Conservation (phyloP, 1,140 invertebrate genomes). For the Aphaenogaster rudis region DNA sequence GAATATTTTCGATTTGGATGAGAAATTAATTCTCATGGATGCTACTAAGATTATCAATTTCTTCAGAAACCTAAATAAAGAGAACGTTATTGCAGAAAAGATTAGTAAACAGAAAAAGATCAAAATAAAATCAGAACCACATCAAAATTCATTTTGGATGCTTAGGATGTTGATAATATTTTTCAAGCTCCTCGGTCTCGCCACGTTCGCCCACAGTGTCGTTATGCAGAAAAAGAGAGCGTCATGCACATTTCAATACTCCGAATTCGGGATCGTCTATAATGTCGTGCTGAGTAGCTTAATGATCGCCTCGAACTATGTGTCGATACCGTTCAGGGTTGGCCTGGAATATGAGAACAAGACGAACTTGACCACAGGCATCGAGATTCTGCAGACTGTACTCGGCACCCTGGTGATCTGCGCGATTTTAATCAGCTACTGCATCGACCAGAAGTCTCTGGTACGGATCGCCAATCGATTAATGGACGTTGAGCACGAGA, state of each 20-base stretch:
- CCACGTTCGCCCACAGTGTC: conserved; percentile 32
- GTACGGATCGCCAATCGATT: conserved; percentile 52
- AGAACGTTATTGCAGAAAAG: neutral
- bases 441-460: conserved; percentile 12
- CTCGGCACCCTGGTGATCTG: neutral
- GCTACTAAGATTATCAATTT: neutral
- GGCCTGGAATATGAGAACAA: neutral
- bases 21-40: conserved; percentile 3
- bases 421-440: conserved; percentile 38
- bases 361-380: neutral
- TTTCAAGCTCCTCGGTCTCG: conserved; percentile 69
- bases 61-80: neutral
- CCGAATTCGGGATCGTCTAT: conserved; percentile 49
- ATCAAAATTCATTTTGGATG: neutral
- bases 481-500: neutral
- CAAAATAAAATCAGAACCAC: neutral
- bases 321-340: neutral
- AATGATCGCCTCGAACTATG: conserved; percentile 11
- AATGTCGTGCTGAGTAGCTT: conserved; percentile 37
- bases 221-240: neutral
- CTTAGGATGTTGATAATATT: neutral
- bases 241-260: conserved; percentile 8
- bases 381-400: conserved; percentile 45
- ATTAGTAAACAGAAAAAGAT: neutral
- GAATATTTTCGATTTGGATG: neutral